These are phyloP conservation scores for Elaphurus davidianus DNA, from an alignment of 2,113 vertebrate genomes.

Conservation along the genomic window DNA sequence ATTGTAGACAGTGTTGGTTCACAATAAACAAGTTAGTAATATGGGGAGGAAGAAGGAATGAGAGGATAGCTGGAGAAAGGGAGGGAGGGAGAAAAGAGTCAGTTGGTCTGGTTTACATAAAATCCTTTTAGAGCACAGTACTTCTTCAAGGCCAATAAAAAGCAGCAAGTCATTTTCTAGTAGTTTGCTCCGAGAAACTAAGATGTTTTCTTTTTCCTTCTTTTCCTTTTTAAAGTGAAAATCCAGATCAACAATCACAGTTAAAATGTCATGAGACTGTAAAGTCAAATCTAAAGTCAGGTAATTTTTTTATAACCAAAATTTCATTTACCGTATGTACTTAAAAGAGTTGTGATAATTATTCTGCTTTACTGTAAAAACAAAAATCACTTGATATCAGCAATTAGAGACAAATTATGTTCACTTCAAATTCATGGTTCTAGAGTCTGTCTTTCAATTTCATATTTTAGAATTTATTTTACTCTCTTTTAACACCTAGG, in stretches of 20 bases:
- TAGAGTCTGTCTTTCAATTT: not conserved
- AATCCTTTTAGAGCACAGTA: slow-evolving; percentile 26
- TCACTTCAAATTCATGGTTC: not conserved
- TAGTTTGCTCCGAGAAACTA: not conserved
- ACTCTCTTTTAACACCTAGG: not conserved
- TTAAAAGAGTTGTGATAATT: not conserved
- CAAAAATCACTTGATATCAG: not conserved
- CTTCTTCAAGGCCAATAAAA: not conserved
- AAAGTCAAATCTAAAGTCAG: not conserved
- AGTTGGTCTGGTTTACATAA: slow-evolving; percentile 58
- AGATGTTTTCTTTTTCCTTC: not conserved
- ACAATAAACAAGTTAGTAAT: slow-evolving; percentile 30
- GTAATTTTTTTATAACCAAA: not conserved
- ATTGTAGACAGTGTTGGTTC: slow-evolving; percentile 12
- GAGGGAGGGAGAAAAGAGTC: not conserved
- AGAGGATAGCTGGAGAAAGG: not conserved
- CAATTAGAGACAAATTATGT: not conserved
- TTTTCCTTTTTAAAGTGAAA: not conserved
- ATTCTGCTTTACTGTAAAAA: not conserved
- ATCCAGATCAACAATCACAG: not conserved
- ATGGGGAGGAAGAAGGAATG: not conserved
- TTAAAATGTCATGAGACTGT: not conserved
- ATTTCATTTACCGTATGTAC: not conserved
- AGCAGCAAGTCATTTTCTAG: slow-evolving; percentile 21
- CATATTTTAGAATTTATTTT: not conserved